Evolutionary conservation across 2,113 vertebrate genomes (phyloP), one percentile per base, ranked within the genome.

Genomic region (Osmerus mordax): DNA sequence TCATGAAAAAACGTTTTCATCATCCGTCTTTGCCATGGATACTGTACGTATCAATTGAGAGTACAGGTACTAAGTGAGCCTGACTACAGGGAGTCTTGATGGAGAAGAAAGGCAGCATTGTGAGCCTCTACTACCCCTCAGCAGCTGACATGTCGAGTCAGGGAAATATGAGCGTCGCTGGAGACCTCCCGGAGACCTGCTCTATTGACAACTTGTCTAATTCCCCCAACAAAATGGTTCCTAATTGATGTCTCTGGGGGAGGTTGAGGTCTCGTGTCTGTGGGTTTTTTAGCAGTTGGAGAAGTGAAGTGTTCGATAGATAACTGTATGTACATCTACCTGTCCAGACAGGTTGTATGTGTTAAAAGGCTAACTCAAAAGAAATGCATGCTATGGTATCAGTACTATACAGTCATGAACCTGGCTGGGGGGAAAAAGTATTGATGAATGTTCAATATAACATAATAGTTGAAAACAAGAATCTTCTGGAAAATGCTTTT

Each of bases 61-160:
- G 41, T 47, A 5, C 41, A 47, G 41, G 41, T 47, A 47, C 41
- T 12, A 47, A 12, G 8, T 47, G 7, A 47, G 8, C 41, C 41
- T 47, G 41, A 18, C 69, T 58, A 62, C 36, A 65, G 36, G 53
- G 36, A 32, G 15, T 19, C 4, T n/a, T 3, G 54, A 21, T 16
- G 51, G 7, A 63, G 53, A 74, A 74, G 59, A 78, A 74, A 28
- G 65, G 55, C 13, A 2, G 16, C 21, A 78, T 70, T 70, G 71
- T 75, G 63, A 25, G 18, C 11, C 21, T n/a, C 47, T 23, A 29
- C 18, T 23, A 61, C 47, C 41, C 13, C 32, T 54, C 41, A 61
- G 53, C 59, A 56, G 71, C 60, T 52, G 59, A 65, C 19, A 29
- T 66, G 47, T 68, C 54, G 21, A 74, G 52, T 73, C 54, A 52